Evolutionary conservation across 2,113 vertebrate genomes (phyloP).

Genomic region (Sinocyclocheilus anshuiensis): DNA sequence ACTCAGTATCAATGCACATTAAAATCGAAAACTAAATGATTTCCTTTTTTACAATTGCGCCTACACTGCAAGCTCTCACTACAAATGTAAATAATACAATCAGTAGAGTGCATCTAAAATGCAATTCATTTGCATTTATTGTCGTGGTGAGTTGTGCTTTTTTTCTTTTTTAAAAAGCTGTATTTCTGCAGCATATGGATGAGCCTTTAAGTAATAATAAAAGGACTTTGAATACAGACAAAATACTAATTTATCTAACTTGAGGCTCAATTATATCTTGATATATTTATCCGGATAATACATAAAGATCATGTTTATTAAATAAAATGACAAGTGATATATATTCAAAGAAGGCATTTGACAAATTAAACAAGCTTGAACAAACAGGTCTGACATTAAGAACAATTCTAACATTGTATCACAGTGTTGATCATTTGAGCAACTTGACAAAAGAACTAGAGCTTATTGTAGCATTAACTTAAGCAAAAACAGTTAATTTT

Average conservation of each 20-base stretch:
- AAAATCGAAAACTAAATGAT: not conserved
- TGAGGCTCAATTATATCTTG: not conserved
- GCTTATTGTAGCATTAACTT: not conserved
- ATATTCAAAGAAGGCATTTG: not conserved
- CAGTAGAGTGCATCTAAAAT: not conserved
- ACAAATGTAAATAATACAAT: not conserved
- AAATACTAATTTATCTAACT: not conserved
- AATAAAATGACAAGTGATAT: not conserved
- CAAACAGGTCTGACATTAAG: not conserved
- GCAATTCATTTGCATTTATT: not conserved
- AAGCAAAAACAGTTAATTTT: not conserved
- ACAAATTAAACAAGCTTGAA: not conserved
- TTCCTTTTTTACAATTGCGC: not conserved
- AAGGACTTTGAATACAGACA: not conserved
- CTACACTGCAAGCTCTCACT: not conserved
- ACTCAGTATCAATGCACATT: not conserved
- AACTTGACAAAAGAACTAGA: not conserved
- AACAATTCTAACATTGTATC: not conserved
- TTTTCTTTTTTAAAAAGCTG: too few species aligned
- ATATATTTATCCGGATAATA: not conserved
- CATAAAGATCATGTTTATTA: not conserved
- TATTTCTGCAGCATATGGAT: not conserved
- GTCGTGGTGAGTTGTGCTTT: not conserved
- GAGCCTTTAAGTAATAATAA: not conserved
- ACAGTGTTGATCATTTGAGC: not conserved